Percentiles rank a stretch among this genome's conserved stretches.
Evolutionary conservation across 2,797 vertebrate species (phyloP).

Genomic region (Picus viridis): DNA sequence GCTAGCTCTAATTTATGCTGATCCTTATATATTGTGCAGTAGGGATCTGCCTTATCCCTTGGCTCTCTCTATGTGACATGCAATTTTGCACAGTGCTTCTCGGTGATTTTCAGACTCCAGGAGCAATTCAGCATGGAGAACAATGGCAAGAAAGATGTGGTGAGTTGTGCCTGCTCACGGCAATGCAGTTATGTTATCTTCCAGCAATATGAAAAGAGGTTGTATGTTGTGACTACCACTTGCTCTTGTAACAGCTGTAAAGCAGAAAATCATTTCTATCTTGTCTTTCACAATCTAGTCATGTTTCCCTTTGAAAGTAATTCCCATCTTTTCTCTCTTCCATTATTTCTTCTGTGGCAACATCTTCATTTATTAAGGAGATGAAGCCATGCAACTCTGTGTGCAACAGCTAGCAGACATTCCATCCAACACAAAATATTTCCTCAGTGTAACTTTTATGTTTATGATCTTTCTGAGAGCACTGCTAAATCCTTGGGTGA

Average conservation of each 20-base stretch:
- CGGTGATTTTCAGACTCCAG: conserved; percentile 26
- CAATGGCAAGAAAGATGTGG: conserved; percentile 1
- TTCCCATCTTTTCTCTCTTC: background rate
- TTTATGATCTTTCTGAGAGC: conserved; percentile 5
- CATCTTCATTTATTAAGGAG: background rate
- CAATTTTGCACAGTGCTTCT: conserved; percentile 18
- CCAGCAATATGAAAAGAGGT: background rate
- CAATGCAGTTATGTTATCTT: background rate
- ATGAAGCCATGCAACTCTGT: background rate
- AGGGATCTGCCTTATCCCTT: conserved; percentile 52
- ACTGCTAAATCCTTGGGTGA: background rate
- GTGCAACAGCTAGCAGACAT: background rate
- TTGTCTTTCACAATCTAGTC: background rate
- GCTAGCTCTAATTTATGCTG: conserved; percentile 65
- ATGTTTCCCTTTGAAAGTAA: background rate
- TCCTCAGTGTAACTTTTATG: background rate
- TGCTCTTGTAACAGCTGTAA: background rate
- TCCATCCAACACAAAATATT: background rate
- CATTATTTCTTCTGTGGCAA: background rate
- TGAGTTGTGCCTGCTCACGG: conserved; percentile 4
- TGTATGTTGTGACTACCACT: background rate
- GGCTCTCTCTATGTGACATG: background rate
- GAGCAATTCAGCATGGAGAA: conserved; percentile 30
- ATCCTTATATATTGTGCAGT: conserved; percentile 50
- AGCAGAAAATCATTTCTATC: background rate